phyloP scores from a whole-genome alignment of 2,888 invertebrate genomes.

The Osmoderma eremita region DNA sequence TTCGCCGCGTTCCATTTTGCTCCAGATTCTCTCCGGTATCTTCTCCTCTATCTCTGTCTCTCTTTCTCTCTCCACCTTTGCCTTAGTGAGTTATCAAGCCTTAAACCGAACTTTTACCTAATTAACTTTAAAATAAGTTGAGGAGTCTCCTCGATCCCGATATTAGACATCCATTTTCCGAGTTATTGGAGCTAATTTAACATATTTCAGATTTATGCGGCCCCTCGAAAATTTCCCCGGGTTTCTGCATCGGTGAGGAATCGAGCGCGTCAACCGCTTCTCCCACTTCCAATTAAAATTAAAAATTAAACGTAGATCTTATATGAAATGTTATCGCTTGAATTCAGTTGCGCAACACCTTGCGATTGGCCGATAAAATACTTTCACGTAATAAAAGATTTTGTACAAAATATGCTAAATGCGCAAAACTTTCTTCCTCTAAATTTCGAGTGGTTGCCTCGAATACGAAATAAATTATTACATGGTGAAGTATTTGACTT shows the following conservation, averaged over 20 bases:
- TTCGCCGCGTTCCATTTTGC: conserved; percentile 9
- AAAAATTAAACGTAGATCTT: conserved; percentile 10
- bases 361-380: no score
- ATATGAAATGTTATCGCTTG: no score
- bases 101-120: conserved; percentile 59
- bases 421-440: no score
- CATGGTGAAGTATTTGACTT: no score
- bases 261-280: neutral
- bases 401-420: no score
- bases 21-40: conserved; percentile 20
- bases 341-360: no score
- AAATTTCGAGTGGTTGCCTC: no score
- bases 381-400: no score
- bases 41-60: conserved; percentile 43
- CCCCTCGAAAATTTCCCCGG: conserved; percentile 5
- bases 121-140: conserved; percentile 61
- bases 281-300: conserved; percentile 19
- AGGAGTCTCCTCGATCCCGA: conserved; percentile 51
- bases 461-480: no score
- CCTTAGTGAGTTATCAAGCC: conserved; percentile 56
- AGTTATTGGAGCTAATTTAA: conserved; percentile 39
- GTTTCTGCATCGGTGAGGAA: neutral
- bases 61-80: conserved; percentile 46
- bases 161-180: conserved; percentile 48
- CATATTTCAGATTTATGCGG: conserved; percentile 40